These are phyloP conservation scores for Panurus biarmicus DNA, from an alignment of 2,113 vertebrate genomes.

Conservation along the genomic window DNA sequence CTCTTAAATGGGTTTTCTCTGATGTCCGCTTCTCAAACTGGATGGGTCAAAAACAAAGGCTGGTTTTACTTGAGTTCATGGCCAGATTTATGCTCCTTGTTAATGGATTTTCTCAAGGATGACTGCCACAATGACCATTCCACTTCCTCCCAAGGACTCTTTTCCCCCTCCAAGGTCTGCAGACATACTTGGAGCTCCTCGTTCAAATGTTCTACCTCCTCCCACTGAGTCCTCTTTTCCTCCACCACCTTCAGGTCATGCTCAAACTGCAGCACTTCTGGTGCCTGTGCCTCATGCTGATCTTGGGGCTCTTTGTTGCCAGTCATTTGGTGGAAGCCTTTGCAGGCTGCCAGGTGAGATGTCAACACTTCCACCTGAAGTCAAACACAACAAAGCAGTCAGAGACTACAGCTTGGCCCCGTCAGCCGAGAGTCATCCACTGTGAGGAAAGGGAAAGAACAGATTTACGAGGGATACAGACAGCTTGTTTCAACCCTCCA, in stretches of 20 bases:
- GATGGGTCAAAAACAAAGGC: not conserved
- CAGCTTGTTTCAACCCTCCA: not conserved
- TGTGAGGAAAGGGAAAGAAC: not conserved
- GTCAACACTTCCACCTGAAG: not conserved
- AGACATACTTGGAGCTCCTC: not conserved
- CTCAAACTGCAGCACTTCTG: too few species aligned
- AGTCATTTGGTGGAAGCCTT: not conserved
- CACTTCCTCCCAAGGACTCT: not conserved
- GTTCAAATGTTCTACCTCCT: not conserved
- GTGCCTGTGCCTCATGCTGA: too few species aligned
- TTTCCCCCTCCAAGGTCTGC: not conserved
- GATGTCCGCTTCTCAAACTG: not conserved
- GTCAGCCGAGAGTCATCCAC: not conserved
- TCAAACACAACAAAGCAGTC: not conserved
- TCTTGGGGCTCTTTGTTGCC: not conserved
- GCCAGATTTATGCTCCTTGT: too few species aligned
- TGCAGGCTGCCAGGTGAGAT: not conserved
- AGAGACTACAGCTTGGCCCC: not conserved
- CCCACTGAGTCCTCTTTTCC: not conserved
- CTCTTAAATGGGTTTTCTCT: not conserved
- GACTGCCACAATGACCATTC: not conserved
- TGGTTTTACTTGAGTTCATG: too few species aligned
- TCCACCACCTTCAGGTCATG: not conserved
- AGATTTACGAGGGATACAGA: not conserved
- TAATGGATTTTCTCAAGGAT: too few species aligned